Base-by-base conservation (phyloP, 2,113 vertebrate genomes). In the Sarotherodon lohbergeri region DNA sequence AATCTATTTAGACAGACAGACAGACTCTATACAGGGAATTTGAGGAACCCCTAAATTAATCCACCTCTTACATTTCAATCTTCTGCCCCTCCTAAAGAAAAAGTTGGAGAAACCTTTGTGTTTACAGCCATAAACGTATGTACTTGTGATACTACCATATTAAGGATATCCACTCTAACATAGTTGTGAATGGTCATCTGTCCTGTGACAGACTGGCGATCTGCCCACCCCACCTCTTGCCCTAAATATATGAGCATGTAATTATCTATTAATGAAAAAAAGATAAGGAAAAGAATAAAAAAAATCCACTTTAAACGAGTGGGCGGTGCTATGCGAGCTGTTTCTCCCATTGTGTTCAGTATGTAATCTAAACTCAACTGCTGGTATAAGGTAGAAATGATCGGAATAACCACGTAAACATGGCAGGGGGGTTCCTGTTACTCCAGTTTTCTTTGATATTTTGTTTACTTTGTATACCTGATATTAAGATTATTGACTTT, bases 21-120 rank as follows among this genome's bases (percentile, higher is more conserved):
- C 19, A 66, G 10, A 22, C 61, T 39, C 61, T 66, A 14, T 76
- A 8, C 24, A 5, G 27, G 71, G 41, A 76, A 16, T 11, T 39
- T 29, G 41, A 48, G 41, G 8, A 24, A 48, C 46, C 32, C 16
- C 59, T 34, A 19, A 36, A 34, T 2, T 63, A 1, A 73, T 46
- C 22, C 41, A 9, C 24, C 8, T 14, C 68, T 41, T 17, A 10
- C 41, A 50, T 29, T 46, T 17, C 2, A 50, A 16, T 17, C 29
- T 76, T 17, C 24, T 48, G 9, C 41, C 16, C 71, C 71, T 76
- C 9, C 0, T 50, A 76, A 76, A 29, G 24, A 78, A 76, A 76
- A 76, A 29, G 0, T 27, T 11, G 22, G 2, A 12, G 71, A 6
- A 32, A 19, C 10, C n/a, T 50, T 50, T 78, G 16, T 32, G 43